Conservation (phyloP, 2,113 vertebrate species). For the Phodopus roborovskii region DNA sequence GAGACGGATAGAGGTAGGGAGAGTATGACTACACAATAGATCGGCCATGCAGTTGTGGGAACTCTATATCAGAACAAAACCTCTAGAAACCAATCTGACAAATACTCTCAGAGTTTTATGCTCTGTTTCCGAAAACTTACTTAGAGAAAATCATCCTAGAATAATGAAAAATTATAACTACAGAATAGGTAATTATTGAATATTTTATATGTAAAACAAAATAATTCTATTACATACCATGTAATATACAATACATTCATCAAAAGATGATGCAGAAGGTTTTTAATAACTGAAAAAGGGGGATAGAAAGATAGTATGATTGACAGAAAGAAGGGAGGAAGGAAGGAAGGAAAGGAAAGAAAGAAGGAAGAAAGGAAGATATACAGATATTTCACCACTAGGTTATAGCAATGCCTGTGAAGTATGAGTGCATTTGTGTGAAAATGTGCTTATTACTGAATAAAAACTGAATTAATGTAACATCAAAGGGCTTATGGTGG, state of each 20-base stretch:
- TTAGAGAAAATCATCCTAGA: constrained; percentile 17
- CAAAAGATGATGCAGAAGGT: constrained; percentile 33
- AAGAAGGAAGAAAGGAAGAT: neutral
- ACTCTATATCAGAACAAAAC: constrained; percentile 8
- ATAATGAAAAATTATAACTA: neutral
- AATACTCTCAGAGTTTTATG: neutral
- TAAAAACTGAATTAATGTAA: constrained; percentile 9
- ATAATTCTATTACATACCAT: constrained; percentile 28
- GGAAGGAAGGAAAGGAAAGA: neutral
- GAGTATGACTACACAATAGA: neutral
- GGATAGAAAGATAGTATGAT: neutral
- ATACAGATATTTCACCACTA: neutral
- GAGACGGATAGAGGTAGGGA: neutral
- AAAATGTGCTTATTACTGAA: constrained; percentile 41
- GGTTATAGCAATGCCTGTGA: neutral
- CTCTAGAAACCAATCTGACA: neutral
- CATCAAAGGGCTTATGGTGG: neutral
- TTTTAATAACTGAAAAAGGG: neutral
- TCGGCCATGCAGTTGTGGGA: neutral
- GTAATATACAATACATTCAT: neutral
- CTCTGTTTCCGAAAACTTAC: constrained; percentile 28
- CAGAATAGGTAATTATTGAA: constrained; percentile 17
- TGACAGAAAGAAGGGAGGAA: too few relatives aligned
- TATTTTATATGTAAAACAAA: neutral
- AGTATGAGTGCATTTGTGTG: neutral